Percentiles rank a stretch among this genome's conserved stretches.
phyloP scores from a whole-genome alignment of 2,113 vertebrate genomes.

The Equus quagga region DNA sequence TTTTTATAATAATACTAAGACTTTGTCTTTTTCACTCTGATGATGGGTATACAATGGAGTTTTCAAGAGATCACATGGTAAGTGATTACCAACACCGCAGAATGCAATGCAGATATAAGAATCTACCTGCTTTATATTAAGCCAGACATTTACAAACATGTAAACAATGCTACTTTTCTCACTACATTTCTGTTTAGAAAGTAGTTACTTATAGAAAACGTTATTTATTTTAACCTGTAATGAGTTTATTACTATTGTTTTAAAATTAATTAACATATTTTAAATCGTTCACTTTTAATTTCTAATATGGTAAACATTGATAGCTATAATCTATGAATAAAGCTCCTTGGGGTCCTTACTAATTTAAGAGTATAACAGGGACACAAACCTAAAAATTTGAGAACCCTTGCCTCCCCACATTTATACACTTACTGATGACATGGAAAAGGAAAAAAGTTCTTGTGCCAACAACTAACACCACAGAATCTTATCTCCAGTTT shows the following conservation, averaged over 20 bases:
- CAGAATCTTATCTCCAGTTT: background rate
- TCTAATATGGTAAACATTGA: background rate
- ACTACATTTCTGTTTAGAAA: background rate
- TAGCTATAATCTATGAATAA: background rate
- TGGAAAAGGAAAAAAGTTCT: background rate
- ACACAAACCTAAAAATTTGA: background rate
- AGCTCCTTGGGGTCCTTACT: background rate
- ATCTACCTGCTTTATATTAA: background rate
- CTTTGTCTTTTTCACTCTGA: background rate
- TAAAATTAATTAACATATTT: background rate
- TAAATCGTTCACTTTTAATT: constrained; percentile 3
- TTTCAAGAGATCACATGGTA: background rate
- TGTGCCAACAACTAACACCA: background rate
- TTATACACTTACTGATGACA: background rate
- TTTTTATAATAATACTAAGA: background rate
- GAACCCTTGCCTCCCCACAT: background rate
- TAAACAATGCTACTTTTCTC: background rate
- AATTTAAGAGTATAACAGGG: constrained; percentile 12
- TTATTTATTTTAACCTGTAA: constrained; percentile 27
- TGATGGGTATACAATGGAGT: background rate
- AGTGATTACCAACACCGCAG: background rate
- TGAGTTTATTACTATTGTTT: constrained; percentile 11
- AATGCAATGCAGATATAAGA: background rate
- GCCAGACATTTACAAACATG: background rate
- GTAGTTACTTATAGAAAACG: background rate